Percentiles rank a stretch among this genome's conserved stretches.
These are phyloP conservation scores for Euleptes europaea DNA, from an alignment of 2,113 vertebrate species.

Conservation along the genomic window DNA sequence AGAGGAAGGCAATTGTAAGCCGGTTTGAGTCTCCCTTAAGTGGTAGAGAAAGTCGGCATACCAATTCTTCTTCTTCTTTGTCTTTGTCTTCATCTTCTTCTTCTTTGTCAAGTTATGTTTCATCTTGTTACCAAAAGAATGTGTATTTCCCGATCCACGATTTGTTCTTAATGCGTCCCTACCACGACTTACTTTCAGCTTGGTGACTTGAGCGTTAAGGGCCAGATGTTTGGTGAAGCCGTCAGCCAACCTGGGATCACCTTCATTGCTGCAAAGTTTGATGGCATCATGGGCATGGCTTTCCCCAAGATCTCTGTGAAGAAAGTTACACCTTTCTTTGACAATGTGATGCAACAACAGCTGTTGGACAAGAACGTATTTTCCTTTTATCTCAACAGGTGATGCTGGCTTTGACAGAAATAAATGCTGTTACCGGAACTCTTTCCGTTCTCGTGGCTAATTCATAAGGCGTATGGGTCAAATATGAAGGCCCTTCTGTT, in stretches of 20 bases:
- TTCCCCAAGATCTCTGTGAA: conserved; percentile 88
- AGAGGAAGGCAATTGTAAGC: too few relatives aligned
- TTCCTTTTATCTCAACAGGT: conserved; percentile 98
- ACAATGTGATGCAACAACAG: conserved; percentile 89
- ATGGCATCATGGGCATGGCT: conserved; percentile 94
- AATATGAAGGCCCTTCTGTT: not conserved
- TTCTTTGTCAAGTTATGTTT: not conserved
- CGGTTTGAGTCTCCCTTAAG: too few relatives aligned
- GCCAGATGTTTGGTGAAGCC: conserved; percentile 91
- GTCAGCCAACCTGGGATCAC: conserved; percentile 89
- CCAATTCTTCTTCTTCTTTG: too few relatives aligned
- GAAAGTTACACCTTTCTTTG: conserved; percentile 84
- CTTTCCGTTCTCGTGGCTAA: not conserved
- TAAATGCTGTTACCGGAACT: fast-evolving
- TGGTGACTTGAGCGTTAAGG: conserved; percentile 69
- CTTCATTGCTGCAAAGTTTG: conserved; percentile 93
- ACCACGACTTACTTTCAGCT: conserved; percentile 52
- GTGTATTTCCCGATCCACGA: not conserved
- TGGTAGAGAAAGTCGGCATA: too few relatives aligned
- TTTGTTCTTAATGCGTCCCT: not conserved
- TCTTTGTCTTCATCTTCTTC: too few relatives aligned
- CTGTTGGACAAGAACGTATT: conserved; percentile 87
- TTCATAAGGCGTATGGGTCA: not conserved
- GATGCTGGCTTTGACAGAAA: not conserved
- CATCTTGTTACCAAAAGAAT: not conserved